Evolutionary conservation across 2,888 invertebrate genomes (phyloP).

Genomic region (Leptodirus hochenwartii): DNA sequence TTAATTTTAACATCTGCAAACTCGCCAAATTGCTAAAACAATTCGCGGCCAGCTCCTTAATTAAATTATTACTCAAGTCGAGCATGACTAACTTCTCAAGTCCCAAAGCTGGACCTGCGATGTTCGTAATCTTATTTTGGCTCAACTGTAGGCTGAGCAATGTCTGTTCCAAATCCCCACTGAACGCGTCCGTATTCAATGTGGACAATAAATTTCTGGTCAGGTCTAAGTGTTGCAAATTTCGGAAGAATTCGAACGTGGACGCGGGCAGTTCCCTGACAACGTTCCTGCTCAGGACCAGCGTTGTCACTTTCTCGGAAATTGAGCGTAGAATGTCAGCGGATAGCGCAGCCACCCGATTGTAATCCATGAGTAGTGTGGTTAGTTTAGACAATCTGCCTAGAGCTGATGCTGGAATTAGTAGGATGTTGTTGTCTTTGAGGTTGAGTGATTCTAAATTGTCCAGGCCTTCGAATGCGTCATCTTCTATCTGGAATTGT

Average conservation of each 20-base stretch:
- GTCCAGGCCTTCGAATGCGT: slow-evolving; percentile 66
- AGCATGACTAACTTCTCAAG: slow-evolving; percentile 46
- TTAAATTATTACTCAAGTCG: slow-evolving; percentile 63
- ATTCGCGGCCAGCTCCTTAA: slow-evolving; percentile 50
- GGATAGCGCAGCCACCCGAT: slow-evolving; percentile 71
- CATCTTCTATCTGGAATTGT: slow-evolving; percentile 59
- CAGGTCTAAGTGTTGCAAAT: slow-evolving; percentile 51
- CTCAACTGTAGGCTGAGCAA: slow-evolving; percentile 52
- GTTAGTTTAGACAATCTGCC: slow-evolving; percentile 58
- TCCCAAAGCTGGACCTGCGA: slow-evolving; percentile 44
- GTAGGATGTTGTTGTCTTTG: slow-evolving; percentile 72
- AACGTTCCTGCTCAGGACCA: slow-evolving; percentile 67
- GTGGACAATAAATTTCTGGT: slow-evolving; percentile 61
- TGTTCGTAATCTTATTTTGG: slow-evolving; percentile 51
- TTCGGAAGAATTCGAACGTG: slow-evolving; percentile 63
- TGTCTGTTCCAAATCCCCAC: slow-evolving; percentile 55
- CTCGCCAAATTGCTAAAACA: slow-evolving; percentile 47
- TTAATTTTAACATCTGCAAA: slow-evolving; percentile 54
- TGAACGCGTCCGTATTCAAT: slow-evolving; percentile 54
- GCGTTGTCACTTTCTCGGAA: slow-evolving; percentile 44
- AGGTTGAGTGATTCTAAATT: slow-evolving; percentile 59
- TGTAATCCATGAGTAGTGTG: slow-evolving; percentile 64
- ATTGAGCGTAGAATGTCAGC: slow-evolving; percentile 57
- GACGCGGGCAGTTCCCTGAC: slow-evolving; percentile 69
- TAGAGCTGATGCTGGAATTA: slow-evolving; percentile 68